These are phyloP conservation scores for Zosterops pallidus DNA, from an alignment of 2,113 vertebrate genomes.

Conservation along the genomic window DNA sequence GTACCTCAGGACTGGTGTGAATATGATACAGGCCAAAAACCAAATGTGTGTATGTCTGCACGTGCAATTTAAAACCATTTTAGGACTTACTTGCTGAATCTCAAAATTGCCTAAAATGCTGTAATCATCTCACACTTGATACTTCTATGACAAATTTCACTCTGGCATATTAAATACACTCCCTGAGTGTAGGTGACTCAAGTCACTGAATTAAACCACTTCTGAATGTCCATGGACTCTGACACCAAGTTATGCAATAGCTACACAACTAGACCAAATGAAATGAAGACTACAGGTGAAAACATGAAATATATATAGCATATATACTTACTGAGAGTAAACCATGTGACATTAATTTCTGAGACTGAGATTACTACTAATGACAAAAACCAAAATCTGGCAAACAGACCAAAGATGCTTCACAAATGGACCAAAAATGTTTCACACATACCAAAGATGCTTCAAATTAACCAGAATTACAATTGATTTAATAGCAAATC, in stretches of 20 bases:
- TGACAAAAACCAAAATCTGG: neutral
- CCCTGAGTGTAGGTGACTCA: neutral
- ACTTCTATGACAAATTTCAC: neutral
- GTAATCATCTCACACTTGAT: neutral
- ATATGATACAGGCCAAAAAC: neutral
- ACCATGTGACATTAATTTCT: neutral
- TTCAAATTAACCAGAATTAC: neutral
- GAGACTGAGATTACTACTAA: neutral
- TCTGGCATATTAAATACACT: neutral
- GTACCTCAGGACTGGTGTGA: neutral
- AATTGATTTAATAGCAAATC: neutral
- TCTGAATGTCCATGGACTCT: neutral
- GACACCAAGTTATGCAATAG: neutral
- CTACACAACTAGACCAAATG: neutral
- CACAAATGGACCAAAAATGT: neutral
- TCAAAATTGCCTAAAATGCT: neutral
- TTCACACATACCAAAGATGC: neutral
- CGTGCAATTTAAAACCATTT: neutral
- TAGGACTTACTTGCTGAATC: neutral
- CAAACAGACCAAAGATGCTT: neutral
- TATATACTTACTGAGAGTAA: neutral
- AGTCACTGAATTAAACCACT: neutral
- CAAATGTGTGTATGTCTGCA: neutral
- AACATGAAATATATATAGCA: neutral
- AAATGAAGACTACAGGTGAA: neutral